A percentile compares a stretch with the other conserved stretches of the same genome.
These are phyloP conservation scores for Eubasilissa splendida DNA, from an alignment of 2,888 invertebrate species.

Conservation along the genomic window DNA sequence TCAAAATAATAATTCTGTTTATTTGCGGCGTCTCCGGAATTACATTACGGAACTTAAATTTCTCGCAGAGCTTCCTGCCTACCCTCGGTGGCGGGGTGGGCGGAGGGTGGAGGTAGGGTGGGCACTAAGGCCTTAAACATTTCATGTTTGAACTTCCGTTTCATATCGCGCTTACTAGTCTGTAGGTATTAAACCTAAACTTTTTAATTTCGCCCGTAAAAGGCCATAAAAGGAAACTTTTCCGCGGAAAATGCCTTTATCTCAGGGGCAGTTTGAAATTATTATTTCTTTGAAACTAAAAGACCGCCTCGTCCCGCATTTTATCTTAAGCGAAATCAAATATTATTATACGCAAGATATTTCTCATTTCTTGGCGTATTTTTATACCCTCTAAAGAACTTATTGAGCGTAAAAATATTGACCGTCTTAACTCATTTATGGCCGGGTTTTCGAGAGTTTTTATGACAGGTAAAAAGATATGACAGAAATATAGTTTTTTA, in stretches of 20 bases:
- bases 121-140: slow-evolving; percentile 26
- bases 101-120: neutral
- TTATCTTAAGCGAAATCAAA: slow-evolving; percentile 57
- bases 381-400: slow-evolving; percentile 26
- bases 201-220: slow-evolving; percentile 58
- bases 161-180: slow-evolving; percentile 54
- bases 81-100: neutral
- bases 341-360: slow-evolving; percentile 54
- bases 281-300: slow-evolving; percentile 59
- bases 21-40: slow-evolving; percentile 19
- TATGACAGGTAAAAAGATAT: slow-evolving; percentile 4
- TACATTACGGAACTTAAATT: slow-evolving; percentile 23
- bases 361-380: slow-evolving; percentile 23
- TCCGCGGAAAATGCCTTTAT: slow-evolving; percentile 57
- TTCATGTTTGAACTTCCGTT: slow-evolving; percentile 52
- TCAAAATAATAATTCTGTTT: slow-evolving; percentile 17
- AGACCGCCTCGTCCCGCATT: slow-evolving; percentile 50
- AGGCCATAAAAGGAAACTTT: slow-evolving; percentile 58
- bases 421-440: neutral
- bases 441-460: neutral
- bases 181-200: slow-evolving; percentile 52
- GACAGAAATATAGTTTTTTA: too few relatives aligned
- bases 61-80: neutral
- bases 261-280: slow-evolving; percentile 57
- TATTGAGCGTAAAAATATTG: slow-evolving; percentile 29